Conservation (phyloP, 1,140 invertebrate species). For the Anadara kagoshimensis region DNA sequence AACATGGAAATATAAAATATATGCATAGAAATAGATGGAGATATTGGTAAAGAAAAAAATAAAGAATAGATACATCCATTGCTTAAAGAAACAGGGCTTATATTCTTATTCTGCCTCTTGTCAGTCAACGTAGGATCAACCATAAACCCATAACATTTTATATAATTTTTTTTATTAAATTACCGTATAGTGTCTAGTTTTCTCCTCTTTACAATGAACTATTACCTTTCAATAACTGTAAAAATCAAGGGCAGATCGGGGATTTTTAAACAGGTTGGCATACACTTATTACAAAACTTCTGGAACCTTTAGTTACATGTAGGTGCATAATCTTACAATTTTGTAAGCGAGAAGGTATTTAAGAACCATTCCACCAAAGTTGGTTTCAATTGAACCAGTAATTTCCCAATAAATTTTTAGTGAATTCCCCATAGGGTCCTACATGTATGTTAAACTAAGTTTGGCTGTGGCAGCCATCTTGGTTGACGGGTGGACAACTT, state of each 20-base stretch:
- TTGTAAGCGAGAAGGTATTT: not conserved
- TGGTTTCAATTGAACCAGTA: not conserved
- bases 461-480: too few relatives aligned
- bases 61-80: not conserved
- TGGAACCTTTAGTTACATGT: not conserved
- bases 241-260: not conserved
- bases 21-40: not conserved
- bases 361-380: not conserved
- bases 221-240: not conserved
- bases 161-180: not conserved
- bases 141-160: not conserved
- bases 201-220: not conserved
- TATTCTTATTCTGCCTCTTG: not conserved
- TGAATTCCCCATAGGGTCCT: not conserved
- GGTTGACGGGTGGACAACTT: too few relatives aligned
- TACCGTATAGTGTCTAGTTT: not conserved
- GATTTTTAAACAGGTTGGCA: not conserved
- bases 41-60: not conserved
- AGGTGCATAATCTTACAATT: not conserved
- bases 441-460: not conserved
- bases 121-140: not conserved
- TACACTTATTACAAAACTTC: too few relatives aligned
- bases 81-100: conserved; percentile 1
- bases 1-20: not conserved
- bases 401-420: not conserved